These are phyloP conservation scores for Mesocricetus auratus DNA, from an alignment of 2,113 vertebrate species.

Conservation along the genomic window DNA sequence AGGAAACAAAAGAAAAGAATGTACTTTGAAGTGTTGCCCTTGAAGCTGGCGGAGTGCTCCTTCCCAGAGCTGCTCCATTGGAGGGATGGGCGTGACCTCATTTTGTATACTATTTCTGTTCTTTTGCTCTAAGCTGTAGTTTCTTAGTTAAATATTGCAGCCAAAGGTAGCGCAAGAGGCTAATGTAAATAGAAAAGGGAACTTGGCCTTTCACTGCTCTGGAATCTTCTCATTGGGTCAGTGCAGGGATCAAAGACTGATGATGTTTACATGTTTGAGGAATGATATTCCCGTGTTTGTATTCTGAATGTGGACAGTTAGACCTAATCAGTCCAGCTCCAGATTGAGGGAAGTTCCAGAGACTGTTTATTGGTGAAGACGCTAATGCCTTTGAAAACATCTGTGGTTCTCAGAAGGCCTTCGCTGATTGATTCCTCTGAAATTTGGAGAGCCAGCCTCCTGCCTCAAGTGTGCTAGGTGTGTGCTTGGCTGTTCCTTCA, in stretches of 20 bases:
- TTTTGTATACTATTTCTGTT: not conserved
- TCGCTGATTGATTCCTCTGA: not conserved
- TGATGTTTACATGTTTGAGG: not conserved
- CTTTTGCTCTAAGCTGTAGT: slow-evolving; percentile 10
- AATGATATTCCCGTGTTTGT: not conserved
- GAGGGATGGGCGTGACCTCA: not conserved
- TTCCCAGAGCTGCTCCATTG: not conserved
- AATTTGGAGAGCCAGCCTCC: not conserved
- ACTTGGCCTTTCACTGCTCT: not conserved
- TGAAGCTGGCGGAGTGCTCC: not conserved
- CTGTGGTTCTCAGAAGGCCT: not conserved
- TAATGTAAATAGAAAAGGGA: not conserved
- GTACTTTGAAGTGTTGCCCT: not conserved
- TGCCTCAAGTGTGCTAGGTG: not conserved
- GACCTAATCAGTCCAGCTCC: not conserved
- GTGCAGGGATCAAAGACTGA: not conserved
- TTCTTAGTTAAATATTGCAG: slow-evolving; percentile 24
- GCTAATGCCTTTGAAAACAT: not conserved
- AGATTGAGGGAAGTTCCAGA: not conserved
- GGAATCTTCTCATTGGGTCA: not conserved
- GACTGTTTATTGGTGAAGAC: slow-evolving; percentile 3
- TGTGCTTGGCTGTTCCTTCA: not conserved
- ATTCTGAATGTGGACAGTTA: not conserved
- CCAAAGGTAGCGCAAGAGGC: not conserved
- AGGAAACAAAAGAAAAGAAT: not conserved